Percentiles rank a stretch among this genome's conserved stretches.
phyloP scores from a whole-genome alignment of 2,113 vertebrate species.

The Phaethornis superciliosus region DNA sequence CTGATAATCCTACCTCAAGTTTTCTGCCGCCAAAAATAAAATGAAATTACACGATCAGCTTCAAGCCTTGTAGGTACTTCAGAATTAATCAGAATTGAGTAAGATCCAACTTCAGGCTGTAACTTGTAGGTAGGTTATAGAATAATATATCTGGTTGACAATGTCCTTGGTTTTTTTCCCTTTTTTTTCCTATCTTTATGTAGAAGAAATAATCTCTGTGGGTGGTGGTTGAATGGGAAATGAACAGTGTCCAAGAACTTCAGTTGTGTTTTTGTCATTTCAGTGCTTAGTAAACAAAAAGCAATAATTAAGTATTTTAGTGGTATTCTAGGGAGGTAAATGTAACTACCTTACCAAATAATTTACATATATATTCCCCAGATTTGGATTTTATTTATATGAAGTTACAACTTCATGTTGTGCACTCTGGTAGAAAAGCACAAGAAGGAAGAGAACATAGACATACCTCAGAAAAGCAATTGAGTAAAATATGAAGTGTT shows the following conservation, averaged over 20 bases:
- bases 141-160: neutral
- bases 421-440: neutral
- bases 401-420: neutral
- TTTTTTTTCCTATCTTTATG: neutral
- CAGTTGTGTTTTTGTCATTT: neutral
- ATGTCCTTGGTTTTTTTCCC: neutral
- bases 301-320: neutral
- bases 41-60: neutral
- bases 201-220: neutral
- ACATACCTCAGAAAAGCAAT: neutral
- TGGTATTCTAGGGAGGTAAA: neutral
- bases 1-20: neutral
- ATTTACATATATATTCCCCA: neutral
- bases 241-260: neutral
- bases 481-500: neutral
- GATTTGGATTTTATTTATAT: neutral
- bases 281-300: neutral
- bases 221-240: neutral
- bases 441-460: neutral
- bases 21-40: conserved; percentile 14
- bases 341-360: neutral
- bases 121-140: neutral
- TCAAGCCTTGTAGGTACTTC: neutral
- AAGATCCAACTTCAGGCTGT: neutral
- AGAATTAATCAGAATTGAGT: neutral